phyloP scores from a whole-genome alignment of 2,888 invertebrate genomes.

The Odontocolon sp. region DNA sequence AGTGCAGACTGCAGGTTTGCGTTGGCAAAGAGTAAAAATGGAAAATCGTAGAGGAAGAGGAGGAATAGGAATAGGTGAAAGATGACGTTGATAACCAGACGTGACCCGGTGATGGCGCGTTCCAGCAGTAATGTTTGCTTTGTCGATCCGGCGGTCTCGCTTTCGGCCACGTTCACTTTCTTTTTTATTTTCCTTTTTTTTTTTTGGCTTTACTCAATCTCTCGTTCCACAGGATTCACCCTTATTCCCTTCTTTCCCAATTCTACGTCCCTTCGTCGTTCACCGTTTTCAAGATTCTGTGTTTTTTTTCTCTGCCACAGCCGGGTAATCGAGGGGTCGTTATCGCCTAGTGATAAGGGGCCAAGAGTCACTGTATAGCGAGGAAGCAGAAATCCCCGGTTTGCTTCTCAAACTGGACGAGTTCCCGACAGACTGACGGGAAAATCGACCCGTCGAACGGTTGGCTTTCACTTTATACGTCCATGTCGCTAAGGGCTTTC shows the following conservation, averaged over 20 bases:
- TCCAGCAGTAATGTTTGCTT: slow-evolving; percentile 65
- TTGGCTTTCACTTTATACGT: slow-evolving; percentile 23
- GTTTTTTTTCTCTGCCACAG: slow-evolving; percentile 8
- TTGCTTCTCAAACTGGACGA: not conserved
- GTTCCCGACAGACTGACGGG: not conserved
- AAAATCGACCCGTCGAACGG: not conserved
- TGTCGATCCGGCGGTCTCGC: slow-evolving; percentile 29
- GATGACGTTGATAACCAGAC: slow-evolving; percentile 67
- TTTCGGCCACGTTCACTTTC: not conserved
- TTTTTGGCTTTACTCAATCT: not conserved
- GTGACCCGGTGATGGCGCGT: slow-evolving; percentile 52
- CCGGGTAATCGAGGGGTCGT: slow-evolving; percentile 50
- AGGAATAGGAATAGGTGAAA: slow-evolving; percentile 36
- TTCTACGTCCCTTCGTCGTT: slow-evolving; percentile 5
- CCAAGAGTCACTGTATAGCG: slow-evolving; percentile 4
- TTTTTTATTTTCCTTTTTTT: not conserved
- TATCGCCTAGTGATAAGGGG: slow-evolving; percentile 45
- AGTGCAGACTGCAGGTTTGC: slow-evolving; percentile 65
- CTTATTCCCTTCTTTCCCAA: slow-evolving; percentile 12
- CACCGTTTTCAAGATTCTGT: slow-evolving; percentile 31
- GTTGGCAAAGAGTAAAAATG: slow-evolving; percentile 19
- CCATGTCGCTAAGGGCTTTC: not conserved
- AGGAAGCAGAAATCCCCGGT: not conserved
- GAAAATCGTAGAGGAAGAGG: not conserved
- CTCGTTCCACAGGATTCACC: not conserved